Base-by-base conservation (phyloP, 1,140 invertebrate species). In the Limonius californicus region DNA sequence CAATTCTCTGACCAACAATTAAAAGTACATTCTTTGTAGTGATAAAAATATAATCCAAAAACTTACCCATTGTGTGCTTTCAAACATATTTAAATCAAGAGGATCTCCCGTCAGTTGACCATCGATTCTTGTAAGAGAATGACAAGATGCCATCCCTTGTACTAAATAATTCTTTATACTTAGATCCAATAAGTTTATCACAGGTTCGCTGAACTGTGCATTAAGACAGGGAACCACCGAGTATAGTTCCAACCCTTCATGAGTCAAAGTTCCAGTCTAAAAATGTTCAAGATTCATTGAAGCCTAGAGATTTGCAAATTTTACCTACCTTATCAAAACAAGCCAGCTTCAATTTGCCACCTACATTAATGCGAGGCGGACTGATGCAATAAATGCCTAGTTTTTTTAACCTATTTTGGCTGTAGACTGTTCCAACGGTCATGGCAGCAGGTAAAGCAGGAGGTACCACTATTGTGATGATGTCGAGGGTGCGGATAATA, bases 401-500 rank as follows among this genome's bases (percentile, higher is more conserved):
- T 18, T 83, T 85, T 74, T 89, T 86, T 14, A 97, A 78, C 1
- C 95, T 81, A 60, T 81, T 83, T 77, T 97, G 92, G 30, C 94
- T 95, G 69, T 90, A 88, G 30, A 90, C 83, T 68, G 79, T 72
- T 35, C 94, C 94, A 2, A 95, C 90, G 1, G 94, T 95, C 90
- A 98, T 95, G 6, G 95, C 95, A 12, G 94, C 94, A 12, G 94
- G 94, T 8, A 97, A 75, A 2, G 94, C 94, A 4, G 95, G 95
- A 3, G 95, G 95, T 4, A 98, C 92, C 0, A 95, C 92, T 54
- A 98, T 97, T 0, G 96, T 98, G 7, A 98, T 89, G 23, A 98
- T 85, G 79, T 98, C 96, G 45, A 98, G 77, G 1, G 92, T 84
- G 45, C 88, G 76, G 14, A 84, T 74, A 0, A 82, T 63, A 59